A percentile compares a stretch with the other conserved stretches of the same genome.
Evolutionary conservation across 1,140 invertebrate genomes (phyloP).

Genomic region (Pseudobourletiella spinata): DNA sequence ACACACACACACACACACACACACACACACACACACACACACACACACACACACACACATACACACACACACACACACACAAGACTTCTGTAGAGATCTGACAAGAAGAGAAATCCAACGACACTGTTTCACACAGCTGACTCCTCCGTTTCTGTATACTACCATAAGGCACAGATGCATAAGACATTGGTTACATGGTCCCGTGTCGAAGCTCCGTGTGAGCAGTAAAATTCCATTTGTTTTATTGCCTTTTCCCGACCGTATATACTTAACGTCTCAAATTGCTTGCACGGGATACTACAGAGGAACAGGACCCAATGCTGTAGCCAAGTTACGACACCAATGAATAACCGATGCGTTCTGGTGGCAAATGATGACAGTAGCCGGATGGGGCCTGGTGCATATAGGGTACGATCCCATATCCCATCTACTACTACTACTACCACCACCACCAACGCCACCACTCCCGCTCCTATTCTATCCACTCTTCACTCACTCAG

Average conservation of each 20-base stretch:
- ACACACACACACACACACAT: too few relatives aligned
- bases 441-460: neutral
- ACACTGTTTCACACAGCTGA: too few relatives aligned
- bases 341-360: neutral
- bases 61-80: too few relatives aligned
- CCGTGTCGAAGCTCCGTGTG: too few relatives aligned
- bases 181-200: too few relatives aligned
- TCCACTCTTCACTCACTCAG: neutral
- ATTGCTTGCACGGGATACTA: neutral
- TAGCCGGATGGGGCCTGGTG: neutral
- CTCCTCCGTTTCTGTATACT: too few relatives aligned
- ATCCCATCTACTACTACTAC: neutral
- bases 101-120: too few relatives aligned
- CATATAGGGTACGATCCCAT: neutral
- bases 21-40: too few relatives aligned
- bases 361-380: neutral
- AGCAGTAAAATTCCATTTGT: neutral
- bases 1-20: too few relatives aligned
- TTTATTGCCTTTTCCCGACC: neutral
- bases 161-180: too few relatives aligned
- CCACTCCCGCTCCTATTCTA: neutral
- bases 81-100: too few relatives aligned
- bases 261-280: slow-evolving; percentile 4
- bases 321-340: neutral
- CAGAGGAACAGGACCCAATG: neutral